Evolutionary conservation across 2,888 invertebrate species (phyloP).

Genomic region (Thera obeliscata): DNA sequence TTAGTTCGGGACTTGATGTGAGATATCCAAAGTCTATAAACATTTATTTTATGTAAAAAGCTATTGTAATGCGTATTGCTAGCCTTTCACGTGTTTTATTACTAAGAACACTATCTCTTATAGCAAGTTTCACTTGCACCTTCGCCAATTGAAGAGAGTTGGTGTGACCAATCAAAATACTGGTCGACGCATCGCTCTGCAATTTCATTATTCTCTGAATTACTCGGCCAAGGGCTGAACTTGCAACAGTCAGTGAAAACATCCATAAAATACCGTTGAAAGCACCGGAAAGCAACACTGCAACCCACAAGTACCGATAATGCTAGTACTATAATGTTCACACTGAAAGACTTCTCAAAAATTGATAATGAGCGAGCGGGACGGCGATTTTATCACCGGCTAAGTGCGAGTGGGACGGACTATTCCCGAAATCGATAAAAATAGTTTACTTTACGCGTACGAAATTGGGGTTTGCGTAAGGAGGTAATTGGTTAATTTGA

Average conservation of each 20-base stretch:
- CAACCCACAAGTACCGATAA: slow-evolving; percentile 48
- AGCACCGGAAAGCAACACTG: slow-evolving; percentile 58
- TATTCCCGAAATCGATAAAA: slow-evolving; percentile 50
- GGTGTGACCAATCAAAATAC: slow-evolving; percentile 57
- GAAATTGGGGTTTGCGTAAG: slow-evolving; percentile 45
- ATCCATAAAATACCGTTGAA: slow-evolving; percentile 63
- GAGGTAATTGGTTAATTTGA: slow-evolving; percentile 60
- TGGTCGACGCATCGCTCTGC: slow-evolving; percentile 52
- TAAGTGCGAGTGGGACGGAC: slow-evolving; percentile 40
- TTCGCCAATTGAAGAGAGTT: slow-evolving; percentile 37
- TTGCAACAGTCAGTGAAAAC: slow-evolving; percentile 57
- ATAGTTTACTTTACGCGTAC: slow-evolving; percentile 46
- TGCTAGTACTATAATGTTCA: slow-evolving; percentile 61
- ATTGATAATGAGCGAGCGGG: slow-evolving; percentile 41
- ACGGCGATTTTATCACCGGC: slow-evolving; percentile 10
- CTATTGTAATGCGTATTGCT: no score
- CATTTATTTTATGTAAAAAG: no score
- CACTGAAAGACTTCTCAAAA: slow-evolving; percentile 48
- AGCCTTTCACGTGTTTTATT: no score
- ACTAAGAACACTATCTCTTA: no score
- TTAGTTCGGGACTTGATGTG: no score
- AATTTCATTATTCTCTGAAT: slow-evolving; percentile 71
- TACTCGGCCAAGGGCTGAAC: slow-evolving; percentile 62
- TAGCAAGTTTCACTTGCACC: background rate
- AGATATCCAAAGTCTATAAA: no score